Conservation (phyloP, 2,797 vertebrate genomes). For the Acridotheres tristis region DNA sequence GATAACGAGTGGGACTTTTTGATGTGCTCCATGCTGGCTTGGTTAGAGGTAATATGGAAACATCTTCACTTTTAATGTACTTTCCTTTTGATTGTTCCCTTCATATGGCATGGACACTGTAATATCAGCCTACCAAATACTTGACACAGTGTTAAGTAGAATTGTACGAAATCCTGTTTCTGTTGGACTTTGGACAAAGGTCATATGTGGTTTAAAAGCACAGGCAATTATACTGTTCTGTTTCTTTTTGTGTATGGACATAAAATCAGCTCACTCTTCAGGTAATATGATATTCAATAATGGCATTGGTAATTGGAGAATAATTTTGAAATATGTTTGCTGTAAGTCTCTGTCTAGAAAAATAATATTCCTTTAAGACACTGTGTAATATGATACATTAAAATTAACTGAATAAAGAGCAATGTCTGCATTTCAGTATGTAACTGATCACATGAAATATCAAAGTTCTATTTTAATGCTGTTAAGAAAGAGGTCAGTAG, state of each 20-base stretch:
- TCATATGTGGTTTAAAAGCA: background rate
- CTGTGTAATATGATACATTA: background rate
- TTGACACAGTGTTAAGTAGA: background rate
- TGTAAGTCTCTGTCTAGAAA: background rate
- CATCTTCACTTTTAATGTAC: background rate
- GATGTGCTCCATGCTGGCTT: conserved; percentile 93
- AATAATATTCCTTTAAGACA: background rate
- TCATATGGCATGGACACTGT: background rate
- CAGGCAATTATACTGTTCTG: background rate
- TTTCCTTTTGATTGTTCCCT: background rate
- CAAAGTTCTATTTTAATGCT: background rate
- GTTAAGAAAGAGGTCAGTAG: background rate
- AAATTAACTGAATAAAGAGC: background rate
- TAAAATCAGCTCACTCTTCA: background rate
- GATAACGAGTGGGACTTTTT: conserved; percentile 93
- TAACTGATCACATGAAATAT: background rate
- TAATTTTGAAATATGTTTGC: background rate
- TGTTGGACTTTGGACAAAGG: background rate
- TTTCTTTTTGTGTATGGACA: background rate
- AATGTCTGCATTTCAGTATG: background rate
- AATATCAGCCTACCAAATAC: background rate
- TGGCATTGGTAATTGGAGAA: background rate
- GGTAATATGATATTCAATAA: background rate
- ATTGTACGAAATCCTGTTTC: background rate
- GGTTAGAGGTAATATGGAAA: conserved; percentile 88